A percentile compares a stretch with the other conserved stretches of the same genome.
These are phyloP conservation scores for Neoniphon sammara DNA, from an alignment of 2,797 vertebrate genomes.

Conservation along the genomic window DNA sequence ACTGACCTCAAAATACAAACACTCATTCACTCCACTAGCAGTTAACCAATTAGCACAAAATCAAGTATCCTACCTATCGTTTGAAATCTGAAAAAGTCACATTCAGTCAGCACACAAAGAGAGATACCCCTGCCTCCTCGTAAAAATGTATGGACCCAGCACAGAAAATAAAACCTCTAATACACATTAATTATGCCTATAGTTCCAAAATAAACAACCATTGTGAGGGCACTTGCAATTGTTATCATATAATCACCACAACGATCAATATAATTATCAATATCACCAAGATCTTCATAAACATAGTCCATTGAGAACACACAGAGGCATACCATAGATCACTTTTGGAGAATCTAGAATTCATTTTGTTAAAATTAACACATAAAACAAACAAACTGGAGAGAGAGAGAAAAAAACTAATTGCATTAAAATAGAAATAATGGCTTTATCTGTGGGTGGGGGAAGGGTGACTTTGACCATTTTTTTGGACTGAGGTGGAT, in stretches of 20 bases:
- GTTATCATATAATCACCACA: conserved; percentile 81
- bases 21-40: conserved; percentile 57
- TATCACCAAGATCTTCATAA: conserved; percentile 80
- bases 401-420: conserved; percentile 48
- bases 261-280: conserved; percentile 79
- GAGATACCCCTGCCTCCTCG: conserved; percentile 69
- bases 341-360: conserved; percentile 68
- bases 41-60: conserved; percentile 52
- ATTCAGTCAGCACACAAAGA: conserved; percentile 76
- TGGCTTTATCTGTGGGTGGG: conserved; percentile 68
- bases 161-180: conserved; percentile 75
- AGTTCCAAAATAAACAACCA: conserved; percentile 80
- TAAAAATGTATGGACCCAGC: conserved; percentile 77
- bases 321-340: conserved; percentile 80
- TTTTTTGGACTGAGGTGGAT: conserved; percentile 69
- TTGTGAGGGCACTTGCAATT: conserved; percentile 84
- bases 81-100: conserved; percentile 75
- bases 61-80: conserved; percentile 42
- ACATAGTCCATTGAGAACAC: conserved; percentile 76
- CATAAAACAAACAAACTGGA: conserved; percentile 51
- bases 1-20: conserved; percentile 52
- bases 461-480: conserved; percentile 57
- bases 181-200: conserved; percentile 76
- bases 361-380: conserved; percentile 64
- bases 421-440: conserved; percentile 64